Base-by-base conservation (phyloP, 2,797 vertebrate genomes). In the Setipinna tenuifilis region DNA sequence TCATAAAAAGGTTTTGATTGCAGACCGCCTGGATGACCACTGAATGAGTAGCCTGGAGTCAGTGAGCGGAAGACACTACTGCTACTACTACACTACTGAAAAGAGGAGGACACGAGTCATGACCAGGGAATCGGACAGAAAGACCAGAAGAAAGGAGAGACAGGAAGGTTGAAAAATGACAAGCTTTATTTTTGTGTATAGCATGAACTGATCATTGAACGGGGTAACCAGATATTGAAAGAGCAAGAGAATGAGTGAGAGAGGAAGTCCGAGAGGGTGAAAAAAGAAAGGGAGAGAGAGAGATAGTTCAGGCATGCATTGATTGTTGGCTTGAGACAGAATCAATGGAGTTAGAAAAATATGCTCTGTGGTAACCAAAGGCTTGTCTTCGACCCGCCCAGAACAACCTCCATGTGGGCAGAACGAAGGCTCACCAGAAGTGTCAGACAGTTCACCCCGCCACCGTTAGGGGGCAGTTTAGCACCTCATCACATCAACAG, bases 401-500 rank as follows among this genome's bases (percentile, higher is more conserved):
- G 35, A 78, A 78, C 71, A 78, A 78, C 31, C 16, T 78, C 71
- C 71, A 44, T 35, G 31, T 44, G 71, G 44, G 68, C 14, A 75
- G 71, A 78, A 44, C 19, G 31, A 78, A 44, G 35, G 71, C 71
- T 78, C 17, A 78, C 16, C 44, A 31, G 2, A 31, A 41, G 35
- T 35, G 28, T 75, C 28, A 41, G 6, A 11, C 71, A 78, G 71
- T 59, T 48, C 25, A 19, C 17, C 35, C 19, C 35, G 7, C 6
- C 17, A 81, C 58, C 90, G 88, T 62, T n/a, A 86, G 90, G 86
- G 88, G 87, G 89, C 90, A 89, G 82, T 91, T 87, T 88, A 87
- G 82, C 78, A 81, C 85, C 87, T 50, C 78, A 71, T 87, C 78
- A 54, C 44, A n/a, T 58, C 25, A 80, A 21, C 16, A 35, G 19